phyloP scores from a whole-genome alignment of 2,113 vertebrate species.

The Charadrius vociferus region DNA sequence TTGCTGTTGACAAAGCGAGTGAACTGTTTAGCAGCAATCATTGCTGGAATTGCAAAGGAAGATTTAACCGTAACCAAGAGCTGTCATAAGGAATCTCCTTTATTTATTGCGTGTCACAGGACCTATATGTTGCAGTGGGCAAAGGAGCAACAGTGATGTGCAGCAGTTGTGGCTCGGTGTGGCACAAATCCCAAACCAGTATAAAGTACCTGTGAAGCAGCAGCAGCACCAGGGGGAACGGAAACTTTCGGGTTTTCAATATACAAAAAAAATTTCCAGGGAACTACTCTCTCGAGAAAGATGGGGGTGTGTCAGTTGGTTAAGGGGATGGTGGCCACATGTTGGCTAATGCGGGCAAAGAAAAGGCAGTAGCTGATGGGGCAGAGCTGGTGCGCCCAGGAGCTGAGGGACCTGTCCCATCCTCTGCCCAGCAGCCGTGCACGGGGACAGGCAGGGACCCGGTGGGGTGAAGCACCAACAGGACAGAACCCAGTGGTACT shows the following conservation, averaged over 20 bases:
- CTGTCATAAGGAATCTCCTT: neutral
- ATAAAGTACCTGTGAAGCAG: neutral
- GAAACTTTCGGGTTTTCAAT: too few relatives aligned
- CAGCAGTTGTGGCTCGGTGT: neutral
- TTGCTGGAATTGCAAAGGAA: neutral
- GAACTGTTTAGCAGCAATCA: neutral
- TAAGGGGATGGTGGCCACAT: too few relatives aligned
- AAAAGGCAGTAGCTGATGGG: rapidly evolving
- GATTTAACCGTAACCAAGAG: neutral
- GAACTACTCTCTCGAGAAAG: too few relatives aligned
- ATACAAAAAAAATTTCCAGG: too few relatives aligned
- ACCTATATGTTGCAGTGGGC: neutral
- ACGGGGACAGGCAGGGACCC: neutral
- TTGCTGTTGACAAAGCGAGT: neutral
- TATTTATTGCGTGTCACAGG: neutral
- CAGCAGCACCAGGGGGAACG: too few relatives aligned
- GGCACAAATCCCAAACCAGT: neutral
- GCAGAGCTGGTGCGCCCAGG: neutral
- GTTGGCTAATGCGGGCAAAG: neutral
- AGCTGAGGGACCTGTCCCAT: neutral
- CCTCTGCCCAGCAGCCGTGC: rapidly evolving
- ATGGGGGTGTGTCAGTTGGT: too few relatives aligned
- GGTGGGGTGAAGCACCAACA: rapidly evolving
- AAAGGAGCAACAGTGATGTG: neutral
- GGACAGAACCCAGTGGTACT: neutral